Base-by-base conservation (phyloP, 2,888 invertebrate genomes). In the Epirrita christyi region DNA sequence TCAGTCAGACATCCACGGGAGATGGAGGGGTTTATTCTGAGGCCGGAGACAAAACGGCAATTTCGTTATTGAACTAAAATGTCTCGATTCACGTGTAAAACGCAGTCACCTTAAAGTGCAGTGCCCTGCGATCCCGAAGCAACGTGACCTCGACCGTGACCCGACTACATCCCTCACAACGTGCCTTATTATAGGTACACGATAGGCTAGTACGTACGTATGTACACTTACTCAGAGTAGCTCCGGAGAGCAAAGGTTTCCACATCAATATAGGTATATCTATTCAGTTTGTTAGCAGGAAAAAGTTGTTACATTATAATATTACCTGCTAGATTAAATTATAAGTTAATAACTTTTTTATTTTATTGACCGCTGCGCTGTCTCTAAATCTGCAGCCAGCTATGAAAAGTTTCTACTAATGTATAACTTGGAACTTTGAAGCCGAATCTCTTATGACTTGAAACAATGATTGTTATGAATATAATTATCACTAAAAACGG, bases 141-240 rank as follows among this genome's bases (percentile, higher is more conserved):
- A 34, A 44, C 28, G 45, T 59, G 75, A 71, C 70, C 72, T 69
- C 73, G 67, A 63, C 72, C 71, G 63, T 67, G 71, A 72, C 73
- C 70, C 64, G 65, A 15, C 59, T 40, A 38, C 45, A 53, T 46
- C 49, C 41, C 56, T 34, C 41, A n/a, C n/a, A 42, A 10, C 9
- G 42, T 34, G 36, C 34, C 48, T 27, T 51, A 29, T 36, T 21
- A 29, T 43, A 8, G 13, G 10, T 2, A n/a, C 13, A 7, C 4
- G 27, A 37, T 53, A 47, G 46, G 21, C 4, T 6, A 4, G 27
- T 42, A 10, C 8, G 44, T 7, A 44, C 28, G 21, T 32, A 29
- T 2, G 29, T 11, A 44, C 13, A 32, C 9, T 9, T 7, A 32
- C 32, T 32, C 2, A 29, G 28, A 29, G 28, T 29, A 29, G 8